These are phyloP conservation scores for Channallabes apus DNA, from an alignment of 2,797 vertebrate species.

Conservation along the genomic window DNA sequence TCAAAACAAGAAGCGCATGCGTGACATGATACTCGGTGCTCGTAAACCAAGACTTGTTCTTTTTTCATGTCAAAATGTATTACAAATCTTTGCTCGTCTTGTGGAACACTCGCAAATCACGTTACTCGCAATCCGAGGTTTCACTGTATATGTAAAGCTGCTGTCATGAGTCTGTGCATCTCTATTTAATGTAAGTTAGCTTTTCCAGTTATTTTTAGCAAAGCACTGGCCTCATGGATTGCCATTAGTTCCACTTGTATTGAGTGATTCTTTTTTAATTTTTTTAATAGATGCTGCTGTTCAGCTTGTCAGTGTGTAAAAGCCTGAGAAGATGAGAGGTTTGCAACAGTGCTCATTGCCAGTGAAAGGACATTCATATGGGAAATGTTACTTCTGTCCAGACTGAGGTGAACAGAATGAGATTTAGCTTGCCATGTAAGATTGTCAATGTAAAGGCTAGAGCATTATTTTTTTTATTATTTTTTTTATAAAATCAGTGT, in stretches of 20 bases:
- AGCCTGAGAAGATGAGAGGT: background rate
- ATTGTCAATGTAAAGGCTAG: background rate
- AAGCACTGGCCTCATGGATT: slow-evolving; percentile 1
- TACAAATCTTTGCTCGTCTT: too few species aligned
- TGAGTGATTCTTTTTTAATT: slow-evolving; percentile 4
- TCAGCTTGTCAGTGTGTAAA: background rate
- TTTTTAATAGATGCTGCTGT: slow-evolving; percentile 20
- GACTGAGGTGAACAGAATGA: background rate
- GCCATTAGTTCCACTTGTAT: slow-evolving; percentile 23
- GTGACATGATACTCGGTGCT: too few species aligned
- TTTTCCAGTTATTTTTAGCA: slow-evolving; percentile 7
- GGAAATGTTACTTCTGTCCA: background rate
- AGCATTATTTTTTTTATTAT: background rate
- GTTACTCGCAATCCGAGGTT: too few species aligned
- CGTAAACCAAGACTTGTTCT: too few species aligned
- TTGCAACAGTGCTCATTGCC: background rate
- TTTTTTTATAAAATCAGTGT: background rate
- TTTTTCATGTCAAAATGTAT: too few species aligned
- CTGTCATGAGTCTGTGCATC: background rate
- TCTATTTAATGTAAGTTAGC: background rate
- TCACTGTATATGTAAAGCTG: background rate
- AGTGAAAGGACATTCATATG: background rate
- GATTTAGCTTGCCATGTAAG: background rate
- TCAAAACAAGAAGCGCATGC: too few species aligned
- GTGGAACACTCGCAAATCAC: too few species aligned